Conservation (phyloP, 2,797 vertebrate species). For the Tadarida brasiliensis region DNA sequence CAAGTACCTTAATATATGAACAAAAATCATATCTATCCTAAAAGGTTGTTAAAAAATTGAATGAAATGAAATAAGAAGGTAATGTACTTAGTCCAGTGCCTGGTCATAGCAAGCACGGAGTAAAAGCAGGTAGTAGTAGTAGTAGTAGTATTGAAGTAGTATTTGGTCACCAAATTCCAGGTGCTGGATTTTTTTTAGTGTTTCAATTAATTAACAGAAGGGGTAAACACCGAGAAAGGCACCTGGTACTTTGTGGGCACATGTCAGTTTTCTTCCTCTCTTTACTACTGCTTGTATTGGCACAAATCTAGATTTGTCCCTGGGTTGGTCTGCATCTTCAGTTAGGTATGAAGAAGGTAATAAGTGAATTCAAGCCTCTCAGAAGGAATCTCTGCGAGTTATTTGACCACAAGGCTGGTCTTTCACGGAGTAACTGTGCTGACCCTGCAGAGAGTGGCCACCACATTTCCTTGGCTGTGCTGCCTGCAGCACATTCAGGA, state of each 20-base stretch:
- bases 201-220: neutral
- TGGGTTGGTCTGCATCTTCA: neutral
- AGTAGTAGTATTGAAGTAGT: neutral
- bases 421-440: constrained; percentile 33
- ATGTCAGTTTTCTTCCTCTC: neutral
- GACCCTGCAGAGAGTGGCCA: neutral
- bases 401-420: neutral
- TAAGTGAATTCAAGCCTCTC: neutral
- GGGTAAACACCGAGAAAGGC: neutral
- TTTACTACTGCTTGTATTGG: neutral
- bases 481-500: neutral
- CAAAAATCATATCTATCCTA: neutral
- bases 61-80: neutral
- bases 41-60: neutral
- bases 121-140: neutral
- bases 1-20: neutral
- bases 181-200: neutral
- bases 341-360: neutral
- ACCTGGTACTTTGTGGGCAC: neutral
- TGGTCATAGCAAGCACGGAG: neutral
- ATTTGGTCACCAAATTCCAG: constrained; percentile 41
- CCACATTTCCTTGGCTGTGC: constrained; percentile 20
- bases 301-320: neutral
- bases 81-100: neutral
- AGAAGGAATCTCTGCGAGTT: neutral